Conservation (phyloP, 2,888 invertebrate species). For the Andrena camellia region DNA sequence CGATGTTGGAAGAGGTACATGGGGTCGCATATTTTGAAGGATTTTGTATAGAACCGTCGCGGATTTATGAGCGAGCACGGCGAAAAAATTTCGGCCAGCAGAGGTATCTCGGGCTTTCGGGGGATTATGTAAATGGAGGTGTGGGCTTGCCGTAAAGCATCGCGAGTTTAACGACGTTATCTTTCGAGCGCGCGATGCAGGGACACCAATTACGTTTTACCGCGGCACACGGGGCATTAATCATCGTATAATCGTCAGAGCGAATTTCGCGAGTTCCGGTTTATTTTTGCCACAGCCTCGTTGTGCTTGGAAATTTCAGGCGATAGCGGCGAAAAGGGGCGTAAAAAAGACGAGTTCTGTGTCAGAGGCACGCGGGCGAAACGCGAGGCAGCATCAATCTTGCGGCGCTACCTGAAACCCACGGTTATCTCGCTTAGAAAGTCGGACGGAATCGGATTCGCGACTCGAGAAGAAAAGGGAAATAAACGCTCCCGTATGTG, state of each 20-base stretch:
- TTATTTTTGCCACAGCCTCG: background rate
- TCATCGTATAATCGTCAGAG: background rate
- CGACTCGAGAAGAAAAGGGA: constrained; percentile 5
- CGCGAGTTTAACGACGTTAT: constrained; percentile 36
- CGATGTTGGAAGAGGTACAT: background rate
- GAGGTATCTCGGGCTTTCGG: constrained; percentile 19
- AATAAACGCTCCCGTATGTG: constrained; percentile 17
- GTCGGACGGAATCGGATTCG: constrained; percentile 19
- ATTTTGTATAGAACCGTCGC: background rate
- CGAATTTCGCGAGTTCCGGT: background rate
- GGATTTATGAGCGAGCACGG: background rate
- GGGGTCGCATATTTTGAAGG: background rate
- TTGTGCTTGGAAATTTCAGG: background rate
- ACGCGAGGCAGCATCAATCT: background rate
- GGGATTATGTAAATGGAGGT: constrained; percentile 44
- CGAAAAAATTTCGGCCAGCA: background rate
- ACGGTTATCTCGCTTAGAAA: constrained; percentile 21
- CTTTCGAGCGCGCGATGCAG: constrained; percentile 1
- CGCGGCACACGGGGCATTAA: constrained; percentile 3
- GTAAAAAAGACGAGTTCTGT: background rate
- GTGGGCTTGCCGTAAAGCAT: constrained; percentile 1
- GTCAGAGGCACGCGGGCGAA: background rate
- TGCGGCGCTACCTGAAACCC: background rate
- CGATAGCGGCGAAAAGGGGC: background rate
- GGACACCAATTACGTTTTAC: constrained; percentile 22